Conservation (phyloP, 64 coral and sea anemone genomes). For the Cladopsammia gracilis region DNA sequence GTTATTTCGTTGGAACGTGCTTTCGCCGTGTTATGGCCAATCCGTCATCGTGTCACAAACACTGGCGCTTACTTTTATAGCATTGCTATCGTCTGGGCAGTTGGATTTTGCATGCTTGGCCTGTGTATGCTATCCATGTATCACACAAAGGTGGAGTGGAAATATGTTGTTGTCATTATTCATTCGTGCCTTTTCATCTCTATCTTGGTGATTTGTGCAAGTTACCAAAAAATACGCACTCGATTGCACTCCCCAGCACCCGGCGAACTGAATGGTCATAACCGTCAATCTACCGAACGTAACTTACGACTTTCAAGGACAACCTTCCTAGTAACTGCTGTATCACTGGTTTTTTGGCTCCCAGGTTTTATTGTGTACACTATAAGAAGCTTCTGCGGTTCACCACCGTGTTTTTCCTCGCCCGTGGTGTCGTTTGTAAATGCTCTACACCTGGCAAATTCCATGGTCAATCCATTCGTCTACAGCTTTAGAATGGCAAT, state of each 20-base stretch:
- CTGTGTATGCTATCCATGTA: neutral
- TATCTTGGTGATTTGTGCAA: neutral
- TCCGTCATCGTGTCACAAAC: constrained; percentile 1
- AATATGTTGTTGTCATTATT: neutral
- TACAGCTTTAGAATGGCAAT: constrained; percentile 2
- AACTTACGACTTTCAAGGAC: neutral
- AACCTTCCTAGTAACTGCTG: neutral
- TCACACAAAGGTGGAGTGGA: neutral
- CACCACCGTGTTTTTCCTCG: neutral
- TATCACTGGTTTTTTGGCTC: neutral
- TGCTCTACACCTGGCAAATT: neutral
- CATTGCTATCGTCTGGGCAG: neutral
- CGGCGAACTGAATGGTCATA: neutral
- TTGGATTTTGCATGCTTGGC: neutral
- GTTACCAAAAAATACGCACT: neutral
- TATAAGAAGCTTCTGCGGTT: neutral
- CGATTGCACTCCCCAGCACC: neutral
- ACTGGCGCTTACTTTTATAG: neutral
- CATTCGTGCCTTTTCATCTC: neutral
- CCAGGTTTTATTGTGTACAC: neutral
- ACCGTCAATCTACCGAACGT: neutral
- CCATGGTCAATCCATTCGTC: constrained; percentile 16
- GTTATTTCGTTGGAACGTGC: constrained; percentile 2
- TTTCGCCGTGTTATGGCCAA: neutral
- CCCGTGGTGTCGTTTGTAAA: neutral